Conservation (phyloP, 2,113 vertebrate genomes). For the Centropristis striata region DNA sequence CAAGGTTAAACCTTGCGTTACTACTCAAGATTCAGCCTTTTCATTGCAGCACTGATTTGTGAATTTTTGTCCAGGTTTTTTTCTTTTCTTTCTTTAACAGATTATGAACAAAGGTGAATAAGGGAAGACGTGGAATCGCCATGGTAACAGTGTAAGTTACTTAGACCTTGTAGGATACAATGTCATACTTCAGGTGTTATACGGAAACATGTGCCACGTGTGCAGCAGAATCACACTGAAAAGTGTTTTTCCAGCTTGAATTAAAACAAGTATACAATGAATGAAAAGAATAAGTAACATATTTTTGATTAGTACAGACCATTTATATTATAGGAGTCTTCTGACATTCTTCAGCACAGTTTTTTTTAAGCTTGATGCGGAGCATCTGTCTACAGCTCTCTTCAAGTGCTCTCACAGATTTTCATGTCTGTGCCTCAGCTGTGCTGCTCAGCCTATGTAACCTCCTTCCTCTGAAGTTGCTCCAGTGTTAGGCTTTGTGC, state of each 20-base stretch:
- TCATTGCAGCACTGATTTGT: not conserved
- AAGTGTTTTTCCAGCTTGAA: too few species aligned
- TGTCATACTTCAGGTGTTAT: not conserved
- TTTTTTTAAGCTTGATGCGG: not conserved
- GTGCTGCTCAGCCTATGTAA: not conserved
- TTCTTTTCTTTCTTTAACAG: not conserved
- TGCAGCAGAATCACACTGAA: too few species aligned
- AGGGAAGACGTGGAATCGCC: constrained; percentile 9
- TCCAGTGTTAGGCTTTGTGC: constrained; percentile 7
- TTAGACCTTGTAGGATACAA: not conserved
- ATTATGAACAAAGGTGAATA: constrained; percentile 12
- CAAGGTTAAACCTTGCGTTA: too few species aligned
- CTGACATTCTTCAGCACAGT: not conserved
- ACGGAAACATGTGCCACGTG: too few species aligned
- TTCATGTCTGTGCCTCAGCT: not conserved
- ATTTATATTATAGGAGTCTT: not conserved
- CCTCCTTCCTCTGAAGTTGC: not conserved
- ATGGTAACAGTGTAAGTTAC: constrained; percentile 15
- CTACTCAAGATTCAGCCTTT: not conserved
- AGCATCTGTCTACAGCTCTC: not conserved
- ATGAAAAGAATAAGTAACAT: too few species aligned
- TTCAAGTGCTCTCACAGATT: constrained; percentile 6
- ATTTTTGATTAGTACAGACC: too few species aligned
- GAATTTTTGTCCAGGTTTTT: not conserved
- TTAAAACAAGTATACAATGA: too few species aligned